phyloP scores from a whole-genome alignment of 2,113 vertebrate genomes.

The Dissostichus mawsoni region DNA sequence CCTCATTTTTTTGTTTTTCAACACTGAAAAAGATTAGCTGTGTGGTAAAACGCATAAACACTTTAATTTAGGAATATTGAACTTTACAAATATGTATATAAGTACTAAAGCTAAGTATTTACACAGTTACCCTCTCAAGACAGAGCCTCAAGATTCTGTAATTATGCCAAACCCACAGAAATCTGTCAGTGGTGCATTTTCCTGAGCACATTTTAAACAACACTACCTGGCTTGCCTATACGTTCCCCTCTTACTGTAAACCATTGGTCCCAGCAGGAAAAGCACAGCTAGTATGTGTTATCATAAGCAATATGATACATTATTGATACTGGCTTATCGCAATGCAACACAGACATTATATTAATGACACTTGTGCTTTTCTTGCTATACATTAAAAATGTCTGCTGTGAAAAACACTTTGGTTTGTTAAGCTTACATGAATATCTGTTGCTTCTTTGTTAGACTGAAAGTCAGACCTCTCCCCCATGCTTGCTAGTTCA shows the following conservation, averaged over 20 bases:
- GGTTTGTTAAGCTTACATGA: conserved; percentile 79
- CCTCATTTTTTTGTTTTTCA: neutral
- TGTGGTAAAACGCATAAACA: neutral
- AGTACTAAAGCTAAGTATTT: neutral
- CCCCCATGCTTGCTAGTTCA: conserved; percentile 92
- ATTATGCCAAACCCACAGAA: neutral
- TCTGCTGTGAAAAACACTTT: neutral
- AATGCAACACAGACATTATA: neutral
- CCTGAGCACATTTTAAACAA: neutral
- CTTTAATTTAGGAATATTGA: neutral
- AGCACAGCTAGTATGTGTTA: neutral
- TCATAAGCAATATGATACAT: too few relatives aligned
- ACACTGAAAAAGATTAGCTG: neutral
- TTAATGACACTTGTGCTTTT: neutral
- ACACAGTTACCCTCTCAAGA: too few relatives aligned
- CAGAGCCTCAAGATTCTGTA: neutral
- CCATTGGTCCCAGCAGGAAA: neutral
- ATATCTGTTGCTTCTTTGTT: conserved; percentile 90
- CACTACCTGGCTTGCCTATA: neutral
- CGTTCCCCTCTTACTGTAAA: too few relatives aligned
- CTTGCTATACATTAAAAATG: neutral
- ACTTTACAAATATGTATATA: neutral
- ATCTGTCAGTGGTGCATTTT: neutral
- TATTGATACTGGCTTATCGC: too few relatives aligned
- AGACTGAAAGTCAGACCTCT: conserved; percentile 90